phyloP scores from a whole-genome alignment of 1,140 invertebrate genomes.

The Homarus americanus region DNA sequence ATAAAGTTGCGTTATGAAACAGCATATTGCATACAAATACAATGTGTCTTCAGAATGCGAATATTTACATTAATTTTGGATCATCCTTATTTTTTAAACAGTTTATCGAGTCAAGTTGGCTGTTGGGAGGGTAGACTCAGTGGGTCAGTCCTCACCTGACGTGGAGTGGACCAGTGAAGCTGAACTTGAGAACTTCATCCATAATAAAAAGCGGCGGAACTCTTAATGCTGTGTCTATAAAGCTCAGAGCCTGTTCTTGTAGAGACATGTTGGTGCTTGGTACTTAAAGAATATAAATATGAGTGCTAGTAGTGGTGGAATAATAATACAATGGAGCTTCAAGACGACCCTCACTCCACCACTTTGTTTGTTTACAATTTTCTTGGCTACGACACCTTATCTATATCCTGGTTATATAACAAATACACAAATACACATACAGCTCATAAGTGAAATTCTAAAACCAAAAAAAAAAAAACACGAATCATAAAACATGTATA shows the following conservation, averaged over 20 bases:
- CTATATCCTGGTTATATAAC: neutral
- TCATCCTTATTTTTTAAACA: too few relatives aligned
- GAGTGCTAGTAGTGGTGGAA: neutral
- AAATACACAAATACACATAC: too few relatives aligned
- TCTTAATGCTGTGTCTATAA: conserved; percentile 59
- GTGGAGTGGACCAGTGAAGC: conserved; percentile 33
- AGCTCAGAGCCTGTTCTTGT: conserved; percentile 48
- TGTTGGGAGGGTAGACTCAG: too few relatives aligned
- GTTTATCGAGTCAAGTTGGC: too few relatives aligned
- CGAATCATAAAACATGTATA: too few relatives aligned
- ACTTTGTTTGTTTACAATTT: conserved; percentile 55
- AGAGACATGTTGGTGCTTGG: conserved; percentile 22
- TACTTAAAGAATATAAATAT: neutral
- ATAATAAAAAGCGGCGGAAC: conserved; percentile 59
- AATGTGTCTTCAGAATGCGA: too few relatives aligned
- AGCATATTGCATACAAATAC: too few relatives aligned
- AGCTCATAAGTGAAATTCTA: too few relatives aligned
- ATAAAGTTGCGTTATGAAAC: too few relatives aligned
- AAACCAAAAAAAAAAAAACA: too few relatives aligned
- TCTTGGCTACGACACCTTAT: neutral
- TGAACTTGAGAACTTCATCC: conserved; percentile 59
- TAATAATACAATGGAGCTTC: neutral
- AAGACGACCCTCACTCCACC: neutral
- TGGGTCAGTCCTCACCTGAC: conserved; percentile 52
- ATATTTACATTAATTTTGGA: too few relatives aligned